Evolutionary conservation across 2,113 vertebrate species (phyloP), one percentile per base, ranked within the genome.

Genomic region (Lagopus muta): DNA sequence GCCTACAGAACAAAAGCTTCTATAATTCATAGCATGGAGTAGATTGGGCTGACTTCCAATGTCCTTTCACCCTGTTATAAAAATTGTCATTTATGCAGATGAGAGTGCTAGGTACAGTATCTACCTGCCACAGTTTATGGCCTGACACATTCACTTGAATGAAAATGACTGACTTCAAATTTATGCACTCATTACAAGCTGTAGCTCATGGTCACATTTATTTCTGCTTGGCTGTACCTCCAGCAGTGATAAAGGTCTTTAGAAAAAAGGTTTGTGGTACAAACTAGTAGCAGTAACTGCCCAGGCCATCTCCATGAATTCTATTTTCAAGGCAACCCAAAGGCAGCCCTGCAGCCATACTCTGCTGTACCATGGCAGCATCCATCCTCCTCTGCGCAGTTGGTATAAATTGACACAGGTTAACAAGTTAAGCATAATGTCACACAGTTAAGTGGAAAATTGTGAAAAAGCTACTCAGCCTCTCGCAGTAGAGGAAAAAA

Each of bases 381-480:
- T 27, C 40, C 14, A 60, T n/a, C 21, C 24, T 80, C 42, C 1
- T 1, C 24, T 1, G 0, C 4, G 7, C 22, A 45, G 30, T 47
- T 2, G 1, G 8, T 52, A 47, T 55, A 64, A 81, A 18, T 16
- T 50, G 55, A 66, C 40, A 45, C 20, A 21, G 57, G 32, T 60
- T 58, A 58, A n/a, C 20, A 21, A 32, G 32, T 60, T 58, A 58
- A n/a, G 32, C 7, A 21, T 34, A 58, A 21, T 32, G 30, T 34
- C 17, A 34, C 34, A 57, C 70, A 36, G 17, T n/a, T 71, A 43
- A 64, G 67, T 8, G 8, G 34, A 88, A 15, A 77, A 30, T 11
- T 16, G 21, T 16, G 13, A 77, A 58, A 84, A 61, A 72, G 61
- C 54, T 64, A n/a, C n/a, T 25, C 43, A 73, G 2, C 10, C 28